Evolutionary conservation across 2,797 vertebrate species (phyloP).

Genomic region (Myioborus miniatus): DNA sequence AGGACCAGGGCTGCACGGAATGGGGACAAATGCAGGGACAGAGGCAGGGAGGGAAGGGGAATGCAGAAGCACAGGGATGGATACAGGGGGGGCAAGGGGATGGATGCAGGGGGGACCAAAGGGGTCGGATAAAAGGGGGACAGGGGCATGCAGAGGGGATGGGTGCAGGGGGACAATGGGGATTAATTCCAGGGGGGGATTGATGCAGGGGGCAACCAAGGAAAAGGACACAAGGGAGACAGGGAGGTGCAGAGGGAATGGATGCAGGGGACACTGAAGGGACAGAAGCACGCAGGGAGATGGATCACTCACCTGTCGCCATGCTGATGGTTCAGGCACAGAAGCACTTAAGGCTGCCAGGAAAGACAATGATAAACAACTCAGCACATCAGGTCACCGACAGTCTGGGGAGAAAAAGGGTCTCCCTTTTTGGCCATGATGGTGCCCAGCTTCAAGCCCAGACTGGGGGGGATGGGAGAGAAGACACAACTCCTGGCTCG

Average conservation of each 20-base stretch:
- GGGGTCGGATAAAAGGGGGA: background rate
- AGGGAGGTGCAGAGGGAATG: background rate
- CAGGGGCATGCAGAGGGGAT: background rate
- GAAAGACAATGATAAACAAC: background rate
- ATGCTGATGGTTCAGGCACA: conserved; percentile 33
- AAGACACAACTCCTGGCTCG: background rate
- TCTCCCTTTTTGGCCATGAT: background rate
- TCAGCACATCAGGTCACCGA: background rate
- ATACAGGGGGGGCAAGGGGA: too few relatives aligned
- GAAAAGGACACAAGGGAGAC: background rate
- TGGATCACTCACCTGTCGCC: conserved; percentile 29
- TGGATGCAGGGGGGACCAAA: background rate
- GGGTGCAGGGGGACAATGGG: background rate
- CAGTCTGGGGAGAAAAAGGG: background rate
- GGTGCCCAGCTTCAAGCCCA: background rate
- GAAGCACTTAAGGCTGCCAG: conserved; percentile 27
- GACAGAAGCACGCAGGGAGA: background rate
- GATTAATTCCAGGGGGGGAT: background rate
- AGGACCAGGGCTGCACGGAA: background rate
- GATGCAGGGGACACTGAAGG: background rate
- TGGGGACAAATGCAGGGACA: background rate
- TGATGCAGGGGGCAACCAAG: background rate
- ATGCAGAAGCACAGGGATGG: background rate
- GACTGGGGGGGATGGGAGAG: rapidly evolving
- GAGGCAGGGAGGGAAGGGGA: background rate